phyloP scores from a whole-genome alignment of 35 echinoderm and acorn worm species.

The Apostichopus japonicus region DNA sequence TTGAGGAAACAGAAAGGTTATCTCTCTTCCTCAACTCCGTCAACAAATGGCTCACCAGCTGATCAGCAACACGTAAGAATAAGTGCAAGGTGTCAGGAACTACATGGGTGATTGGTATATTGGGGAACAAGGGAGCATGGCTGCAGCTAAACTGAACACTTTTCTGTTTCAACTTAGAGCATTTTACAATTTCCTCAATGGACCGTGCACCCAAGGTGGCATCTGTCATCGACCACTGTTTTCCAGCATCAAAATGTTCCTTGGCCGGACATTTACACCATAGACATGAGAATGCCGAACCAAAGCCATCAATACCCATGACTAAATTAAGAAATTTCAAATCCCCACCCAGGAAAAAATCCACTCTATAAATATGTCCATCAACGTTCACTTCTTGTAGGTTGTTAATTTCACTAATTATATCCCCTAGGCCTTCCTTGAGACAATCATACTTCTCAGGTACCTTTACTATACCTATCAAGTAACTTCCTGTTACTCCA shows the following conservation, averaged over 20 bases:
- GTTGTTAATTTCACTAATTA: neutral
- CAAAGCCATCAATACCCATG: slow-evolving; percentile 13
- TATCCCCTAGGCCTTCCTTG: neutral
- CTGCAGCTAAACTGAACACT: neutral
- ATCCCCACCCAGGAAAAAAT: slow-evolving; percentile 19
- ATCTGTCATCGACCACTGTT: slow-evolving; percentile 1
- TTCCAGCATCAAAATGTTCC: neutral
- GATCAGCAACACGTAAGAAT: slow-evolving; percentile 4
- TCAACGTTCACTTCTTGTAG: neutral
- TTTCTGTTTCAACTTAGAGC: neutral
- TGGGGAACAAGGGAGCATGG: neutral
- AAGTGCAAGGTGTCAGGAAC: slow-evolving; percentile 27
- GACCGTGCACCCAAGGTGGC: neutral
- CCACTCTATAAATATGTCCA: neutral
- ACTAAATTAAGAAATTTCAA: slow-evolving; percentile 25
- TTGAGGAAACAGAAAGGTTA: neutral
- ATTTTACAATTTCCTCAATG: neutral
- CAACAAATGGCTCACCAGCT: neutral
- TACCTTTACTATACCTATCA: slow-evolving; percentile 16
- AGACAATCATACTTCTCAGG: slow-evolving; percentile 9
- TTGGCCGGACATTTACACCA: slow-evolving; percentile 37
- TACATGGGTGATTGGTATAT: neutral
- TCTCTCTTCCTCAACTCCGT: slow-evolving; percentile 26
- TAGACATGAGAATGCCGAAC: neutral
- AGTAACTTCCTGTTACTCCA: slow-evolving; percentile 12